phyloP scores from a whole-genome alignment of 2,888 invertebrate genomes.

The Leucozona laternaria region DNA sequence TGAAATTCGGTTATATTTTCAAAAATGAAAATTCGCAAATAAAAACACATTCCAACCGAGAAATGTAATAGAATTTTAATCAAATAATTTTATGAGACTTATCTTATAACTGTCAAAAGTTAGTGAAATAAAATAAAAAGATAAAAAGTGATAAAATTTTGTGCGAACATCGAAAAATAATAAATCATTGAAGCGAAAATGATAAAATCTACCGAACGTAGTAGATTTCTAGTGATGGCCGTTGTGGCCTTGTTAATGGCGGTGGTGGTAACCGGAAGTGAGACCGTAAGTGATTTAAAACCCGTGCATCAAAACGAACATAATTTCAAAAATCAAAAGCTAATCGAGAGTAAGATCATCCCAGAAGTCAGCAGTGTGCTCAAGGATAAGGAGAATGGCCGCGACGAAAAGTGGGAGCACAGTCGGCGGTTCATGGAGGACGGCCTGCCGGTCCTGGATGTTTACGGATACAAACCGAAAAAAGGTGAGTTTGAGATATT shows the following conservation, averaged over 20 bases:
- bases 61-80: slow-evolving; percentile 54
- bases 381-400: slow-evolving; percentile 76
- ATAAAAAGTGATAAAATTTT: slow-evolving; percentile 28
- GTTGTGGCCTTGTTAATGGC: slow-evolving; percentile 40
- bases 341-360: slow-evolving; percentile 82
- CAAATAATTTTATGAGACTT: slow-evolving; percentile 28
- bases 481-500: slow-evolving; percentile 79
- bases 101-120: background rate
- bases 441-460: slow-evolving; percentile 82
- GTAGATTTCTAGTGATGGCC: slow-evolving; percentile 64
- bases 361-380: slow-evolving; percentile 79
- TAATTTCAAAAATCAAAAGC: slow-evolving; percentile 81
- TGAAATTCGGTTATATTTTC: slow-evolving; percentile 55
- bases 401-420: slow-evolving; percentile 82
- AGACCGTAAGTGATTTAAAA: slow-evolving; percentile 66
- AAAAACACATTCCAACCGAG: slow-evolving; percentile 55
- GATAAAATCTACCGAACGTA: slow-evolving; percentile 64
- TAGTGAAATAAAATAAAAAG: background rate
- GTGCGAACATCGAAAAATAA: slow-evolving; percentile 24
- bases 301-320: slow-evolving; percentile 79
- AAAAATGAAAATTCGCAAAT: slow-evolving; percentile 64
- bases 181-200: slow-evolving; percentile 41
- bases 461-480: slow-evolving; percentile 82
- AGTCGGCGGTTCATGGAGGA: slow-evolving; percentile 82
- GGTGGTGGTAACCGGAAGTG: slow-evolving; percentile 72